These are phyloP conservation scores for Caenorhabditis brenneri DNA, from an alignment of 1,140 invertebrate species.

Conservation along the genomic window DNA sequence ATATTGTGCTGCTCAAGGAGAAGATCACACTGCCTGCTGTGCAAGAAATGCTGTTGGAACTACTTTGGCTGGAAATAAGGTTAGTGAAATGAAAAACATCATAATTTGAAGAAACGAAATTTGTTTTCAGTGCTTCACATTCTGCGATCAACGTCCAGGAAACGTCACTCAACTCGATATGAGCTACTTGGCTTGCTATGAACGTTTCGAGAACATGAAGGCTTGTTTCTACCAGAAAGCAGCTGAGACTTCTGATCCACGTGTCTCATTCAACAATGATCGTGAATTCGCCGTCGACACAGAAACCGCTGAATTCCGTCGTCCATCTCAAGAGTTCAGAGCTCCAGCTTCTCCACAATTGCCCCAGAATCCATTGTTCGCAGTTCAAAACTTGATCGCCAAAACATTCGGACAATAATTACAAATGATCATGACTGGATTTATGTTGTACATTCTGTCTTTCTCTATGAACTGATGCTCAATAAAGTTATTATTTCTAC, in stretches of 20 bases:
- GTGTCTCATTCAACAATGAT: constrained; percentile 21
- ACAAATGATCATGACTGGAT: neutral
- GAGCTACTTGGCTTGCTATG: constrained; percentile 61
- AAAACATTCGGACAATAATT: constrained; percentile 21
- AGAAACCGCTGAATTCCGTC: neutral
- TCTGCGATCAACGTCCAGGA: constrained; percentile 65
- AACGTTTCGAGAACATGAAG: constrained; percentile 67
- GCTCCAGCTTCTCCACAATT: constrained; percentile 25
- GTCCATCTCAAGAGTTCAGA: constrained; percentile 34
- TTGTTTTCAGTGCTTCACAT: constrained; percentile 54
- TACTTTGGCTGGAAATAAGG: constrained; percentile 59
- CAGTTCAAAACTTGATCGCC: constrained; percentile 25
- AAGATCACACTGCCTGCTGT: constrained; percentile 55
- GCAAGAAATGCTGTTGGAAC: constrained; percentile 60
- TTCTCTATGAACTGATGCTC: neutral
- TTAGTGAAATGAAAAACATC: too few species aligned
- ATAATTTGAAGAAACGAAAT: too few species aligned
- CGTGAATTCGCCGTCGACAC: constrained; percentile 13
- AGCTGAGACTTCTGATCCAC: neutral
- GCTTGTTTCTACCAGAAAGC: constrained; percentile 62
- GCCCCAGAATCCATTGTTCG: constrained; percentile 3
- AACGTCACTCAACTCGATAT: constrained; percentile 66
- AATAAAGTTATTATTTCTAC: neutral
- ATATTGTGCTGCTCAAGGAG: constrained; percentile 63
- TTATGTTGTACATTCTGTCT: constrained; percentile 3